Evolutionary conservation across 2,888 invertebrate species (phyloP).

Genomic region (Theodoxus fluviatilis): DNA sequence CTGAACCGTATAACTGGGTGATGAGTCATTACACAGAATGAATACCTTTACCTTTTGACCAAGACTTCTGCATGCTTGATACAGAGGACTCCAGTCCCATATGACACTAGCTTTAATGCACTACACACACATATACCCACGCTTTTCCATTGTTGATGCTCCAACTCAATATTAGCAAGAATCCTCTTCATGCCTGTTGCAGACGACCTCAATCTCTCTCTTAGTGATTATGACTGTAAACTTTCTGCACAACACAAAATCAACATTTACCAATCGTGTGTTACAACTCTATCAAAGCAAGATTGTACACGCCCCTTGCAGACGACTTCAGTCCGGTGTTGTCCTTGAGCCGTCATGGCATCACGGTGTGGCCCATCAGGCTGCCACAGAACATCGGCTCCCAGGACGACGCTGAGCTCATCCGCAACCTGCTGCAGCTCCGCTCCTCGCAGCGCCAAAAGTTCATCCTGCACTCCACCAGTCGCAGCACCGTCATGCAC

Average conservation of each 20-base stretch:
- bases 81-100: too few species aligned
- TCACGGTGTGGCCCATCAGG: slow-evolving; percentile 52
- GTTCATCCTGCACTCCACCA: slow-evolving; percentile 54
- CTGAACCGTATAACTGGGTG: too few species aligned
- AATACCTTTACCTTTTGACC: too few species aligned
- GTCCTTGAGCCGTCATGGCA: slow-evolving; percentile 40
- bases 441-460: slow-evolving; percentile 46
- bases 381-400: slow-evolving; percentile 43
- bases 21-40: too few species aligned
- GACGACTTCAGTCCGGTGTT: slow-evolving; percentile 55
- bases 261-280: not conserved
- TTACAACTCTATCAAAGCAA: not conserved
- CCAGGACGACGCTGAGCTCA: slow-evolving; percentile 41
- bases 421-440: slow-evolving; percentile 47
- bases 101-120: too few species aligned
- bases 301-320: slow-evolving; percentile 24
- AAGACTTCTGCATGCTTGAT: too few species aligned
- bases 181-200: too few species aligned
- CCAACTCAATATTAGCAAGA: too few species aligned
- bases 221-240: too few species aligned
- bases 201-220: too few species aligned
- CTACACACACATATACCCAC: too few species aligned
- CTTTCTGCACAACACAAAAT: not conserved
- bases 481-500: slow-evolving; percentile 45
- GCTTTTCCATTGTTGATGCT: too few species aligned